These are phyloP conservation scores for Ornithorhynchus anatinus DNA, from an alignment of 2,113 vertebrate genomes.

Conservation along the genomic window DNA sequence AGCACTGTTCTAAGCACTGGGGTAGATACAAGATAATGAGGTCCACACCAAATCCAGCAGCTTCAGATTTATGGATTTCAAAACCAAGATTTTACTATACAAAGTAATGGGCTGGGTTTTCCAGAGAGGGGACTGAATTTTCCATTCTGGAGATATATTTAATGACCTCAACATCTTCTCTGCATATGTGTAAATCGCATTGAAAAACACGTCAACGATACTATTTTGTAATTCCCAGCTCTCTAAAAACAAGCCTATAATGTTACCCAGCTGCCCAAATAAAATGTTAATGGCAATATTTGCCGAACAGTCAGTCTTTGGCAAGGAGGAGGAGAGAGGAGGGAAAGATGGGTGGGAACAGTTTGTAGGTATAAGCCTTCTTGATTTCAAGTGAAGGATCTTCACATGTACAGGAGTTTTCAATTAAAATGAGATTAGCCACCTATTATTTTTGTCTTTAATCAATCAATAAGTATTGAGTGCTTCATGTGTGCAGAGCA, in stretches of 20 bases:
- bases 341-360: not conserved
- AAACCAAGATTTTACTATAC: not conserved
- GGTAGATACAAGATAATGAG: too few relatives aligned
- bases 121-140: not conserved
- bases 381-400: too few relatives aligned
- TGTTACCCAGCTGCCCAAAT: constrained; percentile 2
- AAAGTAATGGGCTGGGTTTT: not conserved
- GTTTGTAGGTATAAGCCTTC: not conserved
- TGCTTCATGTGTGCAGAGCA: too few relatives aligned
- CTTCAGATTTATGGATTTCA: too few relatives aligned
- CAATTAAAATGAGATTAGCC: too few relatives aligned
- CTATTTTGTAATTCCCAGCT: not conserved
- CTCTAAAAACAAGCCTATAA: not conserved
- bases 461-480: too few relatives aligned
- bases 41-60: too few relatives aligned
- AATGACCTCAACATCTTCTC: constrained; percentile 15
- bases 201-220: not conserved
- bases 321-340: not conserved
- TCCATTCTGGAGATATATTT: not conserved
- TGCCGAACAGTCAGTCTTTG: not conserved
- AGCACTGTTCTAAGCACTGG: too few relatives aligned
- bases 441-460: too few relatives aligned
- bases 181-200: not conserved
- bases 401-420: too few relatives aligned
- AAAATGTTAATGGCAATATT: not conserved